Percentiles rank a stretch among this genome's conserved stretches.
Conservation (phyloP, 1,140 invertebrate species). For the Sycophaga agraensis region DNA sequence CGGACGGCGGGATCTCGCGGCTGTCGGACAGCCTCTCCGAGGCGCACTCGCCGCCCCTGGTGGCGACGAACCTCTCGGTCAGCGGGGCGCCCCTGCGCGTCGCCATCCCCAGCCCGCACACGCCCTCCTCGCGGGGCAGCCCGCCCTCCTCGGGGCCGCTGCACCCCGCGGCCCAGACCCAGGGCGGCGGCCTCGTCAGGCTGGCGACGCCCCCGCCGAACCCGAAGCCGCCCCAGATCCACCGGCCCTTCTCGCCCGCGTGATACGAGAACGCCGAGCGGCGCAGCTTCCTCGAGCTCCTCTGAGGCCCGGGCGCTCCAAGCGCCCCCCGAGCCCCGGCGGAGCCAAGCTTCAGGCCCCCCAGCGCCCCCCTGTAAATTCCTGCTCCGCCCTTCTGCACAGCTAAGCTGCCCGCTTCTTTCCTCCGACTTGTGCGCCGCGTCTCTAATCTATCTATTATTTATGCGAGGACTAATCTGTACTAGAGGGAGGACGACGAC, state of each 20-base stretch:
- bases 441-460: too few relatives aligned
- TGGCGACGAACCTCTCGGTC: conserved; percentile 55
- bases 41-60: conserved; percentile 52
- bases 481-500: too few relatives aligned
- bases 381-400: too few relatives aligned
- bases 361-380: too few relatives aligned
- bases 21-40: conserved; percentile 54
- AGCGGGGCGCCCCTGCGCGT: conserved; percentile 53
- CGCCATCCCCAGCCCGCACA: conserved; percentile 54
- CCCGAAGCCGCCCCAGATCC: conserved; percentile 53
- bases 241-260: conserved; percentile 57
- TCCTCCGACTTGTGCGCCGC: too few relatives aligned
- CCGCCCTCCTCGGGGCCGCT: conserved; percentile 42
- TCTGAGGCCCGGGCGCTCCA: neutral
- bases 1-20: conserved; percentile 51
- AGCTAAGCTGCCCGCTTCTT: too few relatives aligned
- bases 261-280: conserved; percentile 44
- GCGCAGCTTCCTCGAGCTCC: neutral
- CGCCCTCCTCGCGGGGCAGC: conserved; percentile 54
- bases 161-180: conserved; percentile 26
- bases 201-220: conserved; percentile 48
- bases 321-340: neutral
- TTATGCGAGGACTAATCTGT: too few relatives aligned
- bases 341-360: too few relatives aligned
- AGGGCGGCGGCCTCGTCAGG: conserved; percentile 49